Base-by-base conservation (phyloP, 2,797 vertebrate species). In the Crocodylus rhombifer region DNA sequence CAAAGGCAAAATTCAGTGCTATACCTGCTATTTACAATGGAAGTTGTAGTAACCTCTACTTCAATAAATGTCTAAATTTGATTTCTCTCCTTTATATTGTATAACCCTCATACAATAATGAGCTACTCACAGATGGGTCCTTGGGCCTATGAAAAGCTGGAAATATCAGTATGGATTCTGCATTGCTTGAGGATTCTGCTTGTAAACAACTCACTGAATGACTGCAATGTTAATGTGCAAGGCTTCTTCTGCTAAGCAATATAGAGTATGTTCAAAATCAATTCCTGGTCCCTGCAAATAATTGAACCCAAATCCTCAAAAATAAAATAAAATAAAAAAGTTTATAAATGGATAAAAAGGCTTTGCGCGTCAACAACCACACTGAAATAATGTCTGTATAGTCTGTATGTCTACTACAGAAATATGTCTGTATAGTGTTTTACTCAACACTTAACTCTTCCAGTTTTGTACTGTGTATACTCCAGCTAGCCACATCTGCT, bases 381-480 rank as follows among this genome's bases (percentile, higher is more conserved):
- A 15, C 6, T 86, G 57, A 86, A 63, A 21, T 65, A 81, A 62
- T 33, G 20, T 26, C 56, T 84, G 86, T 82, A 87, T 92, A 89
- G 79, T n/a, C 75, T 88, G n/a, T 61, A 61, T 61, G 91, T 55
- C 25, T 10, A 84, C 55, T 80, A 18, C 33, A 69, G 11, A 36
- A 20, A 51, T 51, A 10, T 51, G 42, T 51, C 42, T 51, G 42
- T 51, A 51, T 64, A 78, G 0, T 65, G 21, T 62, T 96, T 30
- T 91, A 63, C 69, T 90, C 42, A 88, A 94, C 84, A 51, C 86
- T 93, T 90, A 84, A 62, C 51, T 85, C 56, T 80, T 81, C 58
- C 17, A 80, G 69, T 86, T 89, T 16, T 65, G 30, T 89, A 58
- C 82, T 87, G 42, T 82, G 69, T 23, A 91, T 92, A 95, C 74